Percentiles rank a stretch among this genome's conserved stretches.
phyloP scores from a whole-genome alignment of 2,113 vertebrate genomes.

The Pseudopodoces humilis region DNA sequence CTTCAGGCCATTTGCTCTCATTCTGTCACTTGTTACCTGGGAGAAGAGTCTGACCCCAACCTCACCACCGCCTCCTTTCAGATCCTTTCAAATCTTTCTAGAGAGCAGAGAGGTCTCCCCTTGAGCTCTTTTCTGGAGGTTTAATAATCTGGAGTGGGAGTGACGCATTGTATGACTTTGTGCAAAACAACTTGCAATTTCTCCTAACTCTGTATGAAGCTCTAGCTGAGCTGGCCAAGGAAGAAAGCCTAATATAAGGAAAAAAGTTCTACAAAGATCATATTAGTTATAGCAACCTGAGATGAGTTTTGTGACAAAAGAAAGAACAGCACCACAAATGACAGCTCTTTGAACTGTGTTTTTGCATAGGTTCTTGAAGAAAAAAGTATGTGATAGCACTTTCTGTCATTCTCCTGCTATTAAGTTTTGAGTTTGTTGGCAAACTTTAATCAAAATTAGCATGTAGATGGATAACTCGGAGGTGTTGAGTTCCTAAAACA shows the following conservation, averaged over 20 bases:
- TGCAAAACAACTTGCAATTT: not conserved
- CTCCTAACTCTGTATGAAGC: not conserved
- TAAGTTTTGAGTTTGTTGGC: not conserved
- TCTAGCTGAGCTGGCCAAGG: not conserved
- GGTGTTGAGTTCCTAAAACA: not conserved
- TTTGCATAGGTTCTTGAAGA: not conserved
- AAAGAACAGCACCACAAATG: not conserved
- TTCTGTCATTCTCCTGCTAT: not conserved
- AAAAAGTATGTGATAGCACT: not conserved
- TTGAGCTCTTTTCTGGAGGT: not conserved
- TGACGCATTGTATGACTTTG: not conserved
- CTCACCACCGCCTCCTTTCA: not conserved
- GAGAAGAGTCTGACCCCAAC: not conserved
- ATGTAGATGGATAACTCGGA: not conserved
- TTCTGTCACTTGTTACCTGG: not conserved
- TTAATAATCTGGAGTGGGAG: not conserved
- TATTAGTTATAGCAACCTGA: not conserved
- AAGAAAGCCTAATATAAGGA: not conserved
- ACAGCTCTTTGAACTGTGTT: not conserved
- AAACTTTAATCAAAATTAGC: constrained; percentile 2
- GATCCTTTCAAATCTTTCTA: not conserved
- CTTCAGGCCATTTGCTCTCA: not conserved
- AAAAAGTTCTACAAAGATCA: not conserved
- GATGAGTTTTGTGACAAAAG: not conserved
- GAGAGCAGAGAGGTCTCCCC: not conserved